phyloP scores from a whole-genome alignment of 2,797 vertebrate species.

The Poecilia picta region DNA sequence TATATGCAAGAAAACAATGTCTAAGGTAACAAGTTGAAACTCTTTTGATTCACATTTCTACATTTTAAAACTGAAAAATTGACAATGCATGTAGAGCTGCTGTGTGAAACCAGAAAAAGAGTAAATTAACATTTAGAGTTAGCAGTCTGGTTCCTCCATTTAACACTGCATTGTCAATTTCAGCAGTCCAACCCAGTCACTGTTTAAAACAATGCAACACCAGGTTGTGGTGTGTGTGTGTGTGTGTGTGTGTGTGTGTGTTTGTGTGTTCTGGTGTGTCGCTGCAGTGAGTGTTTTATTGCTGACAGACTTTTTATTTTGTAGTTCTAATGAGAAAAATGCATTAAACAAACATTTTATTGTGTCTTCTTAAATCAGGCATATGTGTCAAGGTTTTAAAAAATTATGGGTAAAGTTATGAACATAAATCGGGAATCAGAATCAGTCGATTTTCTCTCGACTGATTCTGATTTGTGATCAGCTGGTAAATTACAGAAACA shows the following conservation, averaged over 20 bases:
- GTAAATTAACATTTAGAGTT: slow-evolving; percentile 20
- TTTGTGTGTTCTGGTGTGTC: not conserved
- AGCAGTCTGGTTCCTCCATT: slow-evolving; percentile 5
- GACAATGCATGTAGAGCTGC: not conserved
- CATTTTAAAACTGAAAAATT: not conserved
- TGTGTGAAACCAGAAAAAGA: slow-evolving; percentile 12
- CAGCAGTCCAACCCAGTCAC: slow-evolving; percentile 11
- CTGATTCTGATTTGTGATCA: not conserved
- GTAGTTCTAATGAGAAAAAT: not conserved
- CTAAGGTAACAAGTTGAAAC: not conserved
- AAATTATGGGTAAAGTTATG: not conserved
- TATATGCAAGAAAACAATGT: not conserved
- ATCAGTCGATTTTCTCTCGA: not conserved
- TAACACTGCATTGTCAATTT: slow-evolving; percentile 28
- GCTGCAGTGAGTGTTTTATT: not conserved
- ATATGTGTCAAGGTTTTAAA: not conserved
- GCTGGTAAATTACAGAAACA: not conserved
- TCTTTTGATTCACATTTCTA: not conserved
- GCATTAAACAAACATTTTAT: not conserved
- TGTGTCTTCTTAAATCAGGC: not conserved
- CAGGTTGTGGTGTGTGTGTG: not conserved
- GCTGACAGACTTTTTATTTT: not conserved
- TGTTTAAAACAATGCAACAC: not conserved
- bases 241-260: not conserved
- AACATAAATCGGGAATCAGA: not conserved